A percentile compares a stretch with the other conserved stretches of the same genome.
Conservation (phyloP, 1,140 invertebrate genomes). For the Drosophila persimilis region DNA sequence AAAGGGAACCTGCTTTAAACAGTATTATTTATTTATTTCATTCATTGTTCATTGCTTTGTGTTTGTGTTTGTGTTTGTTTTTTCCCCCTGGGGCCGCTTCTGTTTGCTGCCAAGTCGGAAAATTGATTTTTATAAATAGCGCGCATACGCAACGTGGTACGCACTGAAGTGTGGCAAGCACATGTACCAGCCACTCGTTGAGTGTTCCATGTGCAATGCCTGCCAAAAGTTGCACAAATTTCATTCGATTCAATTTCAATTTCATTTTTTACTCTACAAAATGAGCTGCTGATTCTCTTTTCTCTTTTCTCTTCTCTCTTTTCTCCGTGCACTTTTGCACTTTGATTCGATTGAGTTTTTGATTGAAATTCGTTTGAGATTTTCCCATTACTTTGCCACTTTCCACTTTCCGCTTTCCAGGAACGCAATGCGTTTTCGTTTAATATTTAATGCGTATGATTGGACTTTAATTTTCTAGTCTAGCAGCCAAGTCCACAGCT, state of each 20-base stretch:
- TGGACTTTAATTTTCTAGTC: background rate
- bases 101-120: constrained; percentile 65
- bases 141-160: constrained; percentile 79
- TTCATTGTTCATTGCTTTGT: no score
- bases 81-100: background rate
- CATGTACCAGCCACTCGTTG: constrained; percentile 31
- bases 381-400: no score
- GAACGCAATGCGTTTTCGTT: constrained; percentile 18
- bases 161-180: constrained; percentile 71
- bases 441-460: constrained; percentile 10
- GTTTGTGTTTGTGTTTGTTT: constrained; percentile 15
- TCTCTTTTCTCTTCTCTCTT: background rate
- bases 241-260: constrained; percentile 37
- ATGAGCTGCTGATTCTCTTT: constrained; percentile 16
- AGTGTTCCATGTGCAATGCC: constrained; percentile 38
- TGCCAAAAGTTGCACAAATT: constrained; percentile 41
- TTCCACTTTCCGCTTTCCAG: constrained; percentile 6
- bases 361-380: constrained; percentile 7
- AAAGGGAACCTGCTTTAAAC: constrained; percentile 30
- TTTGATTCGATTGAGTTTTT: constrained; percentile 16
- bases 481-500: no score
- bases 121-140: constrained; percentile 82
- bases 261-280: constrained; percentile 20
- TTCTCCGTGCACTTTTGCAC: background rate
- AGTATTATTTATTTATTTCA: constrained; percentile 66